These are phyloP conservation scores for Scaptodrosophila latifasciaeformis DNA, from an alignment of 2,888 invertebrate species.

Conservation along the genomic window DNA sequence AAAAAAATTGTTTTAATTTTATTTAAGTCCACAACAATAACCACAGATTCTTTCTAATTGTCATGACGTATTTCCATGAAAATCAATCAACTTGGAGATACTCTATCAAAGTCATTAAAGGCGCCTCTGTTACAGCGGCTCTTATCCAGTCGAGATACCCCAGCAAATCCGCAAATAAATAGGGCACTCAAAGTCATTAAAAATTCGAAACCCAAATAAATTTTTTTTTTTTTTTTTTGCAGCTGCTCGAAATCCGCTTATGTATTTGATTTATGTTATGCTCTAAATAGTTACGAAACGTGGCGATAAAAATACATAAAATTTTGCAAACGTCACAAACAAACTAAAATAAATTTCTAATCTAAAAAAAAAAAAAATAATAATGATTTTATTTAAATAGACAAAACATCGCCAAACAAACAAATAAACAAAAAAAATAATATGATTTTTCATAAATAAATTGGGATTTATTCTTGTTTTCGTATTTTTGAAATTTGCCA, in stretches of 20 bases:
- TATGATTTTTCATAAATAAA: constrained; percentile 1
- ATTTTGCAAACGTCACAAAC: constrained; percentile 60
- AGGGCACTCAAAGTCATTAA: constrained; percentile 1
- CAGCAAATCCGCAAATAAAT: constrained; percentile 1
- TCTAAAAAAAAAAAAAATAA: constrained; percentile 34
- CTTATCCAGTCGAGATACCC: too few species aligned
- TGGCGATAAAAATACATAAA: constrained; percentile 16
- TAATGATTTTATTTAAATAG: constrained; percentile 8
- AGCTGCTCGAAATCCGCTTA: too few species aligned
- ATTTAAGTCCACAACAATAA: too few species aligned
- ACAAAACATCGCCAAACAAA: neutral
- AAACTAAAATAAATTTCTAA: constrained; percentile 27
- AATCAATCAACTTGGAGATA: too few species aligned
- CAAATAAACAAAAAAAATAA: constrained; percentile 2
- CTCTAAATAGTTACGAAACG: constrained; percentile 19
- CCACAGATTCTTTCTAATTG: too few species aligned
- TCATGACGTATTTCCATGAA: too few species aligned
- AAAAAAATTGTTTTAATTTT: neutral
- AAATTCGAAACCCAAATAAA: too few species aligned
- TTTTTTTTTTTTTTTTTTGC: too few species aligned
- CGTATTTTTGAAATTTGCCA: too few species aligned
- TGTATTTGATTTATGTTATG: constrained; percentile 34
- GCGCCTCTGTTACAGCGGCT: too few species aligned
- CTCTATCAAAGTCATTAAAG: too few species aligned
- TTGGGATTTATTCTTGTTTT: too few species aligned